Percentiles rank a stretch among this genome's conserved stretches.
These are phyloP conservation scores for Teleogryllus oceanicus DNA, from an alignment of 2,888 invertebrate species.

Conservation along the genomic window DNA sequence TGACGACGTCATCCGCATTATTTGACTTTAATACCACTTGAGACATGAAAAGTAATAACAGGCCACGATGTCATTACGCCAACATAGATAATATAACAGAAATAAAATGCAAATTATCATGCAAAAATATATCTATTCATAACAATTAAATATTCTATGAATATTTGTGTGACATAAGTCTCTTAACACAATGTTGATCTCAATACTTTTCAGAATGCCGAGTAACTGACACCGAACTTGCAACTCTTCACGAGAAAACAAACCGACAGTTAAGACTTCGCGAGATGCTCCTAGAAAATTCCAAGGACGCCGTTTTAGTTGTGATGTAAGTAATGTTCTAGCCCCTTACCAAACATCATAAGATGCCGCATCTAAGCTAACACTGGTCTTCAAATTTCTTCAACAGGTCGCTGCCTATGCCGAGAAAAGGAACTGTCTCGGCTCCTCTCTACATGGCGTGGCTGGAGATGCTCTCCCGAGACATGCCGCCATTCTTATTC, in stretches of 20 bases:
- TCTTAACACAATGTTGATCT: neutral
- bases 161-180: no score
- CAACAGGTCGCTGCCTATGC: slow-evolving; percentile 37
- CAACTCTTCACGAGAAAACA: slow-evolving; percentile 78
- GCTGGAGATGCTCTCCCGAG: slow-evolving; percentile 85
- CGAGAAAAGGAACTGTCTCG: slow-evolving; percentile 68
- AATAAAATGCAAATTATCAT: no score
- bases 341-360: neutral
- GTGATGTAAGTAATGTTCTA: slow-evolving; percentile 73
- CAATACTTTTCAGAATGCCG: slow-evolving; percentile 54
- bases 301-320: slow-evolving; percentile 78
- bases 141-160: neutral
- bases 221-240: slow-evolving; percentile 70
- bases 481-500: slow-evolving; percentile 84
- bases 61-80: no score
- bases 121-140: no score
- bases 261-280: slow-evolving; percentile 85
- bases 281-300: slow-evolving; percentile 85
- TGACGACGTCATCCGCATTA: no score
- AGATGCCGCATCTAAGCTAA: neutral
- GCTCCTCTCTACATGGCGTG: slow-evolving; percentile 94
- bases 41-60: no score
- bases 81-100: no score
- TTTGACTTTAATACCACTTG: no score
- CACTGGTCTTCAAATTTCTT: neutral